These are phyloP conservation scores for Otocyon megalotis DNA, from an alignment of 2,113 vertebrate genomes.

Conservation along the genomic window DNA sequence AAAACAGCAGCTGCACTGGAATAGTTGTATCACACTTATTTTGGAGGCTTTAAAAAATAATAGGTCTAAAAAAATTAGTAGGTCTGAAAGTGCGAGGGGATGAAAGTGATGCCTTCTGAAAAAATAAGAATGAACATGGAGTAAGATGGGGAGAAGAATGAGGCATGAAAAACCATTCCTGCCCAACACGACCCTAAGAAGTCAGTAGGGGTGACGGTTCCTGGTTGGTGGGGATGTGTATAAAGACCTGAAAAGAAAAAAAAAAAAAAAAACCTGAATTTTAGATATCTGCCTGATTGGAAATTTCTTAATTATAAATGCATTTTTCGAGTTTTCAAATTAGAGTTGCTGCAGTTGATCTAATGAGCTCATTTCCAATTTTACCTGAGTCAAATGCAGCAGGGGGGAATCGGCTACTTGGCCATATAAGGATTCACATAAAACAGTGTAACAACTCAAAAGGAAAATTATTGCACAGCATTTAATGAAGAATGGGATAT, in stretches of 20 bases:
- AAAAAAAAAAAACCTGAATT: not conserved
- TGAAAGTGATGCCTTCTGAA: not conserved
- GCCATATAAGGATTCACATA: not conserved
- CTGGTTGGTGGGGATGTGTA: not conserved
- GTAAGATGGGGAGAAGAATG: not conserved
- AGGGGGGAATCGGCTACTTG: not conserved
- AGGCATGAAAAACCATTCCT: not conserved
- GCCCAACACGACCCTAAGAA: not conserved
- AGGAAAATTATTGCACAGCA: conserved; percentile 31
- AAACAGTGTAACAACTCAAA: conserved; percentile 24
- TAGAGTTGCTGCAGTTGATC: not conserved
- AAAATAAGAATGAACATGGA: not conserved
- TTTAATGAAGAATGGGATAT: not conserved
- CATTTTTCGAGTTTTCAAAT: conserved; percentile 53
- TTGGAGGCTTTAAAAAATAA: not conserved
- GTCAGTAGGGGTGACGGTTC: not conserved
- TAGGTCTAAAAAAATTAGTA: not conserved
- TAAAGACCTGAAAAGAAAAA: not conserved
- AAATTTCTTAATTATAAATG: conserved; percentile 47
- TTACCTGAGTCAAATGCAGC: conserved; percentile 40
- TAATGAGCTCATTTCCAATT: conserved; percentile 7
- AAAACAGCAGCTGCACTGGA: not conserved
- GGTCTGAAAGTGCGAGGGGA: not conserved
- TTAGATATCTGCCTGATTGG: not conserved
- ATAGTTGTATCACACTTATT: not conserved